Evolutionary conservation across 2,113 vertebrate species (phyloP).

Genomic region (Odontesthes bonariensis): DNA sequence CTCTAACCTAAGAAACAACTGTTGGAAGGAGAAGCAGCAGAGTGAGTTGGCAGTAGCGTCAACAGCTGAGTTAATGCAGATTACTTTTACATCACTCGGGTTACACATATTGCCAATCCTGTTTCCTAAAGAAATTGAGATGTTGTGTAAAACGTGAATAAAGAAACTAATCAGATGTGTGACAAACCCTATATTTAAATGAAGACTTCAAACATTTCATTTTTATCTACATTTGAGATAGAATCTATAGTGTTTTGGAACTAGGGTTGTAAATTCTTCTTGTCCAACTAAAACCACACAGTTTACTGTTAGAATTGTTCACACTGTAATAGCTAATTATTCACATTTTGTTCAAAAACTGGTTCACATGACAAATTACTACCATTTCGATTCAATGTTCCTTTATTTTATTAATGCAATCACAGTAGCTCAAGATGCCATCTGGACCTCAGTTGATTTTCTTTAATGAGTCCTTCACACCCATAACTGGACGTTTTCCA

Average conservation of each 20-base stretch:
- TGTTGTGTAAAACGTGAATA: neutral
- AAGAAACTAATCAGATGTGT: neutral
- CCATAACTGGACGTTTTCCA: no score
- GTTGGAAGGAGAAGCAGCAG: slow-evolving; percentile 98
- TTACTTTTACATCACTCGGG: neutral
- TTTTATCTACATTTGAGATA: neutral
- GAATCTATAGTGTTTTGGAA: neutral
- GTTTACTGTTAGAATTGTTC: neutral
- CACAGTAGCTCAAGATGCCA: no score
- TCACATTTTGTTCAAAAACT: no score
- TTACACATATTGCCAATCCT: neutral
- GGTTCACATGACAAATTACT: no score
- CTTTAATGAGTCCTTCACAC: no score
- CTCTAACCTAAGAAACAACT: slow-evolving; percentile 96
- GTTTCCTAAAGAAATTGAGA: neutral
- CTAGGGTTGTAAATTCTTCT: neutral
- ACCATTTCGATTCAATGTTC: no score
- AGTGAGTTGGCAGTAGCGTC: slow-evolving; percentile 83
- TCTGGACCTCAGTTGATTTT: no score
- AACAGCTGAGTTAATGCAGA: neutral
- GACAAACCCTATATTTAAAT: no score
- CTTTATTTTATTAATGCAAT: no score
- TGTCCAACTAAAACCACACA: neutral
- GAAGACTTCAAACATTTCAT: no score
- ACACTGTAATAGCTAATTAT: neutral